A percentile compares a stretch with the other conserved stretches of the same genome.
Evolutionary conservation across 2,888 invertebrate species (phyloP).

Genomic region (Ophion costatus): DNA sequence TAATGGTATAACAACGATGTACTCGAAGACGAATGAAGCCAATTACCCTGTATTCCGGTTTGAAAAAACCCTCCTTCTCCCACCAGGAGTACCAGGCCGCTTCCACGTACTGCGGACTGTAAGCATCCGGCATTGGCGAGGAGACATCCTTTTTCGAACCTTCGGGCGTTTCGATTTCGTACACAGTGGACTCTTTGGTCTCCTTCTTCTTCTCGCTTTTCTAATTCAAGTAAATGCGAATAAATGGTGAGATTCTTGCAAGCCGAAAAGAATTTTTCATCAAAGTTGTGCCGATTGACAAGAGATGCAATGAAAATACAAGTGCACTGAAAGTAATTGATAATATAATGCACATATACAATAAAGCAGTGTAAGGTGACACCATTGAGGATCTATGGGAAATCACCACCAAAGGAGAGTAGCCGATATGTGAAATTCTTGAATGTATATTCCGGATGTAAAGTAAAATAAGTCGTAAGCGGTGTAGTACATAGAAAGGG

Average conservation of each 20-base stretch:
- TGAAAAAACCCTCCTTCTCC: constrained; percentile 98
- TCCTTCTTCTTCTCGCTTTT: constrained; percentile 91
- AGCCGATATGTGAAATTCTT: too few relatives aligned
- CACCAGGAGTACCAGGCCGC: constrained; percentile 99
- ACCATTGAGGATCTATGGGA: too few relatives aligned
- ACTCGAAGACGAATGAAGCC: neutral
- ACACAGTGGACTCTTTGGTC: constrained; percentile 89
- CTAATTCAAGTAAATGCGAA: constrained; percentile 83
- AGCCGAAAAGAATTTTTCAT: neutral
- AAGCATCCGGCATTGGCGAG: constrained; percentile 94
- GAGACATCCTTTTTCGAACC: constrained; percentile 96
- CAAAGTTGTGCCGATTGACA: neutral
- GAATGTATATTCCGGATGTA: too few relatives aligned
- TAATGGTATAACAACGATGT: constrained; percentile 1
- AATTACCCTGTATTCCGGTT: constrained; percentile 93
- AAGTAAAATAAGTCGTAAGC: too few relatives aligned
- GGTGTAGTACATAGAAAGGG: too few relatives aligned
- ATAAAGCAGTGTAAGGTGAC: too few relatives aligned
- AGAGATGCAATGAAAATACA: too few relatives aligned
- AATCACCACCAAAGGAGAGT: too few relatives aligned
- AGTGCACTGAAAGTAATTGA: too few relatives aligned
- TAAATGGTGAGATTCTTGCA: neutral
- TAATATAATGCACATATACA: too few relatives aligned
- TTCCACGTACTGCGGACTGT: constrained; percentile 98
- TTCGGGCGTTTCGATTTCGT: constrained; percentile 88